Percentiles rank a stretch among this genome's conserved stretches.
phyloP scores from a whole-genome alignment of 2,888 invertebrate genomes.

The Ptilodon capucinus region DNA sequence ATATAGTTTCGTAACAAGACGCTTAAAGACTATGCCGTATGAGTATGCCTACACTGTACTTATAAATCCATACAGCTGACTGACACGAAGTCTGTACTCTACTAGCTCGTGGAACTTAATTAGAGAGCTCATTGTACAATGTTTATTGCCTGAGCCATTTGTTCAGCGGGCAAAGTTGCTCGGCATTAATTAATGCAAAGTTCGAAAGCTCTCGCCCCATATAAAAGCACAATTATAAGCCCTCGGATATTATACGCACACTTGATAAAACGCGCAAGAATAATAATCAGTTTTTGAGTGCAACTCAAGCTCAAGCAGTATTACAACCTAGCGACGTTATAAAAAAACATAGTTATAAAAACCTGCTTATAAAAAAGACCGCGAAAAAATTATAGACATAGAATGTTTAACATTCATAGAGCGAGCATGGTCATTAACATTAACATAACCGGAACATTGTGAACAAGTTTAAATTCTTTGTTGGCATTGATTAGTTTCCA shows the following conservation, averaged over 20 bases:
- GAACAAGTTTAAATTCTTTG: constrained; percentile 22
- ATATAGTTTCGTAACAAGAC: background rate
- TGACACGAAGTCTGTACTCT: background rate
- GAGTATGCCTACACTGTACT: too few species aligned
- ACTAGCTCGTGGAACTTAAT: constrained; percentile 45
- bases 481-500: constrained; percentile 23
- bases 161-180: constrained; percentile 28
- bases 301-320: too few species aligned
- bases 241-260: constrained; percentile 36
- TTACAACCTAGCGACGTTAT: background rate
- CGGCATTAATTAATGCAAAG: constrained; percentile 36
- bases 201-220: constrained; percentile 43
- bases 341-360: background rate
- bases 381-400: background rate
- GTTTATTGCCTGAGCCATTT: constrained; percentile 50
- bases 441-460: constrained; percentile 38
- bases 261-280: constrained; percentile 19
- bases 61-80: too few species aligned
- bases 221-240: constrained; percentile 43
- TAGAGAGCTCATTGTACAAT: constrained; percentile 56
- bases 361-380: background rate
- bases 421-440: constrained; percentile 32
- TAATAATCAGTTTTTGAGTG: constrained; percentile 1
- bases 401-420: constrained; percentile 29
- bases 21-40: background rate